Evolutionary conservation across 2,113 vertebrate genomes (phyloP).

Genomic region (Enhydra lutris): DNA sequence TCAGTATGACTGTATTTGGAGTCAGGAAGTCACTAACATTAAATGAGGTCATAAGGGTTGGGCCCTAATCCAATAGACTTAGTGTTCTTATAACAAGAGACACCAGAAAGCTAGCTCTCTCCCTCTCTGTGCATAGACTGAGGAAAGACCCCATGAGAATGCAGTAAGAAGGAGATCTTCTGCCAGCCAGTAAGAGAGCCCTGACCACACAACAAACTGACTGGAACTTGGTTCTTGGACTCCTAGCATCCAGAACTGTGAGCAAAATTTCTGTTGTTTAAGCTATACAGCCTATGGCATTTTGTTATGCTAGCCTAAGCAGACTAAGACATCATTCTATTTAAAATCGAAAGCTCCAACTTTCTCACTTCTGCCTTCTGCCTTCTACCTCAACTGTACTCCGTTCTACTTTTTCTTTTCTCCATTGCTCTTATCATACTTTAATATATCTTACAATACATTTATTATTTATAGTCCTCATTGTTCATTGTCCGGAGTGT

Average conservation of each 20-base stretch:
- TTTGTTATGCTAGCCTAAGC: not conserved
- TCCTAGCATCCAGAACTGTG: not conserved
- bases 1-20: not conserved
- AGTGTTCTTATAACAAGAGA: not conserved
- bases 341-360: not conserved
- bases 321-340: not conserved
- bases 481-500: not conserved
- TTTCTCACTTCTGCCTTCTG: not conserved
- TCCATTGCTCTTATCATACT: not conserved
- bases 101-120: not conserved
- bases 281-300: not conserved
- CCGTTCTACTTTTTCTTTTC: not conserved
- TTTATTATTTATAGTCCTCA: not conserved
- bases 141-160: not conserved
- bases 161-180: not conserved
- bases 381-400: not conserved
- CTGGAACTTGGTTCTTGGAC: not conserved
- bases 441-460: not conserved
- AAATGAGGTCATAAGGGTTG: not conserved
- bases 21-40: not conserved
- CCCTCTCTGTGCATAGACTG: not conserved
- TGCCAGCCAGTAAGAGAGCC: not conserved
- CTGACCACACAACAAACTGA: not conserved
- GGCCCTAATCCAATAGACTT: not conserved
- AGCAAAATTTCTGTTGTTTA: not conserved